Percentiles rank a stretch among this genome's conserved stretches.
phyloP scores from a whole-genome alignment of 2,113 vertebrate species.

The Chaenogobius annularis region DNA sequence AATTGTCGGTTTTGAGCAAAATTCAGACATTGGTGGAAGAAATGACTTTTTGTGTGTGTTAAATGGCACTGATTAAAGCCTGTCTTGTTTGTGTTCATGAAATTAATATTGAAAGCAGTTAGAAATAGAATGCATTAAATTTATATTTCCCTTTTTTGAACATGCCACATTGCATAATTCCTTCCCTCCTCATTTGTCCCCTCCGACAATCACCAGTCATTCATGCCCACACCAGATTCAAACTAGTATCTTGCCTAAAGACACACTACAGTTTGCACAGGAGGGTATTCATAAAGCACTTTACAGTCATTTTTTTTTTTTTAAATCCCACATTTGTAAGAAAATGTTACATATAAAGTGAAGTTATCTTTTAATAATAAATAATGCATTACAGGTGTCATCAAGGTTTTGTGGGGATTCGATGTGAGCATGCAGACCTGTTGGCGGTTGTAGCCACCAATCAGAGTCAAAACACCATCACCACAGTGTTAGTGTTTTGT shows the following conservation, averaged over 20 bases:
- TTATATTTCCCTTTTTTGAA: too few species aligned
- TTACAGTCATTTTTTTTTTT: too few species aligned
- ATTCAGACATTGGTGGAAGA: background rate
- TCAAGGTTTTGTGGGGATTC: conserved; percentile 85
- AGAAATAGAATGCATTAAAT: too few species aligned
- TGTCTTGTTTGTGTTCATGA: background rate
- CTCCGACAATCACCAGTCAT: too few species aligned
- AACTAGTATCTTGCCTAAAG: too few species aligned
- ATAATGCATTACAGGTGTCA: conserved; percentile 80
- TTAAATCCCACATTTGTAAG: too few species aligned
- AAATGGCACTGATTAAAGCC: background rate
- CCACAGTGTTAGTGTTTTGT: conserved; percentile 86
- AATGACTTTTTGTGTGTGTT: background rate
- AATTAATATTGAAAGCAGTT: background rate
- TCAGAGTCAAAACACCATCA: conserved; percentile 89
- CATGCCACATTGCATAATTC: too few species aligned
- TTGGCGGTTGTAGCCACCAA: conserved; percentile 92
- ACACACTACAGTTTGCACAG: too few species aligned
- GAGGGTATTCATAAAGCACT: too few species aligned
- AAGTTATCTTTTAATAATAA: background rate
- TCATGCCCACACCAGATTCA: too few species aligned
- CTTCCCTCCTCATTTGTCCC: too few species aligned
- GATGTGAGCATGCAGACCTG: conserved; percentile 93
- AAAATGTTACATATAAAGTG: background rate
- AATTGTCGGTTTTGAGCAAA: background rate